A percentile compares a stretch with the other conserved stretches of the same genome.
Evolutionary conservation across 2,797 vertebrate genomes (phyloP).

Genomic region (Malurus leucopterus): DNA sequence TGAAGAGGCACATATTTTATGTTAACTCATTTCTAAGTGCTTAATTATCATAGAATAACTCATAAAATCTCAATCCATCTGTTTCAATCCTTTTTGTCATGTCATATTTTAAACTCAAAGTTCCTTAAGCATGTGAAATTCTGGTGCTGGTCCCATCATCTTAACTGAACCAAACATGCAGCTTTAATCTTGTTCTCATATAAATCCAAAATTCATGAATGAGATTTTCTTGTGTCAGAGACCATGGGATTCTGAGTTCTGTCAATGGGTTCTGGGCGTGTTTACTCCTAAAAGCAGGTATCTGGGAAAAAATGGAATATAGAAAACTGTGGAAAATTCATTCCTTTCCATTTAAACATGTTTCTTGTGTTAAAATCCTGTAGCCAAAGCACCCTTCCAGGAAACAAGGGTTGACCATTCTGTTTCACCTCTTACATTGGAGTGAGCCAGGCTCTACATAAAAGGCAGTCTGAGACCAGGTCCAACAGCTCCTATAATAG

Average conservation of each 20-base stretch:
- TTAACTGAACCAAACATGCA: not conserved
- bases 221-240: not conserved
- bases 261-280: not conserved
- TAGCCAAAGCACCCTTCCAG: not conserved
- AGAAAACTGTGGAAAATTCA: fast-evolving
- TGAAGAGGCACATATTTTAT: not conserved
- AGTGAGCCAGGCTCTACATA: not conserved
- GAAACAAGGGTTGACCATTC: not conserved
- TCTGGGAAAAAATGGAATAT: not conserved
- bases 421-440: not conserved
- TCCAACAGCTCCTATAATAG: not conserved
- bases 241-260: not conserved
- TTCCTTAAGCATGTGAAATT: not conserved
- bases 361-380: not conserved
- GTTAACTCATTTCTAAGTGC: not conserved
- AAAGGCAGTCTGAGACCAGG: not conserved
- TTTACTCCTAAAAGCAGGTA: not conserved
- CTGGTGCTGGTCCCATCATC: not conserved
- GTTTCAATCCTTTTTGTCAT: not conserved
- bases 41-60: not conserved
- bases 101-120: not conserved
- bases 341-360: not conserved
- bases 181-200: not conserved
- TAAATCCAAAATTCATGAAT: not conserved
- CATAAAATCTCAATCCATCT: not conserved